Percentiles rank a stretch among this genome's conserved stretches.
phyloP scores from a whole-genome alignment of 2,888 invertebrate species.

The Andrena dorsata region DNA sequence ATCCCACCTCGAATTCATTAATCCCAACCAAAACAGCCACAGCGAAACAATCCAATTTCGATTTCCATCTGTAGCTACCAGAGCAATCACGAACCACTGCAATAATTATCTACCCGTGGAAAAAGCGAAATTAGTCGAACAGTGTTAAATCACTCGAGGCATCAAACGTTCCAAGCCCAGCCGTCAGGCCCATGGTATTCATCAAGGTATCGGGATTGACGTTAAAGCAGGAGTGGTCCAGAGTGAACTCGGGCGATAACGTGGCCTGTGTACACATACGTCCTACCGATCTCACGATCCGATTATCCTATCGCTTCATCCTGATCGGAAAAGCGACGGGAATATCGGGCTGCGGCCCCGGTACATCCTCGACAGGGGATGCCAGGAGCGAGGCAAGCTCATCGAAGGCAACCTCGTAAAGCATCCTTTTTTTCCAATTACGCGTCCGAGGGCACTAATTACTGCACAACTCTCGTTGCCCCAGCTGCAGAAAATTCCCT shows the following conservation, averaged over 20 bases:
- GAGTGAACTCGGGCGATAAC: not conserved
- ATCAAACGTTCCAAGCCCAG: not conserved
- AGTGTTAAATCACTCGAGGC: not conserved
- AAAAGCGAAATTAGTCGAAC: not conserved
- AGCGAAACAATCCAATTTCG: not conserved
- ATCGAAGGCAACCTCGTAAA: constrained; percentile 40
- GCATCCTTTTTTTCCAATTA: constrained; percentile 38
- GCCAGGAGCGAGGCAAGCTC: constrained; percentile 9
- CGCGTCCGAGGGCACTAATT: constrained; percentile 38
- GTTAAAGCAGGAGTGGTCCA: not conserved
- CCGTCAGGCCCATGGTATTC: not conserved
- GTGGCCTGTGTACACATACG: not conserved
- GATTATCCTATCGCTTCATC: constrained; percentile 25
- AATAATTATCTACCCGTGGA: not conserved
- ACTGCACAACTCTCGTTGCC: not conserved
- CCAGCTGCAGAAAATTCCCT: not conserved
- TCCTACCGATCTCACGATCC: constrained; percentile 10
- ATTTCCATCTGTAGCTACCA: no score
- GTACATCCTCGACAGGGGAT: not conserved
- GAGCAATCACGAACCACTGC: no score
- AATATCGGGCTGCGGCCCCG: constrained; percentile 13
- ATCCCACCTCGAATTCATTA: not conserved
- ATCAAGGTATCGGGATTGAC: not conserved
- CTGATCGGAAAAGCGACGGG: constrained; percentile 30
- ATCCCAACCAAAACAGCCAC: not conserved